Conservation (phyloP, 2,113 vertebrate species). For the Felis chaus region DNA sequence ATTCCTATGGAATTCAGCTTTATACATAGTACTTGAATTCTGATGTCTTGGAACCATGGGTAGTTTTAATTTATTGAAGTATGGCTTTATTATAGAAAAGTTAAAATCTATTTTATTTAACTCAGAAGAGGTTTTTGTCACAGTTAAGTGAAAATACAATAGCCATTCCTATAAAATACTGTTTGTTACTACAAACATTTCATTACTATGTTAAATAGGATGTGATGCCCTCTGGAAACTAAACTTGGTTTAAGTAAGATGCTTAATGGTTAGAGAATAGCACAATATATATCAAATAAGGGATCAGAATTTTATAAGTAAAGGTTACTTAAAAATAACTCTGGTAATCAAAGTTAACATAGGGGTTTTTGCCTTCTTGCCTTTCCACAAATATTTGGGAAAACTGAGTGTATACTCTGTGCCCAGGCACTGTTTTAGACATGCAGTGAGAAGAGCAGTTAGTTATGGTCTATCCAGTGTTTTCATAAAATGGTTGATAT, state of each 20-base stretch:
- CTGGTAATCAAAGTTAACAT: background rate
- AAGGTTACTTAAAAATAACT: background rate
- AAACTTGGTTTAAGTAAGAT: background rate
- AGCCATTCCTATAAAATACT: background rate
- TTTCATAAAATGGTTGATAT: background rate
- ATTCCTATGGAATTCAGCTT: background rate
- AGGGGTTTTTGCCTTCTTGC: background rate
- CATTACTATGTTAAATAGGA: background rate
- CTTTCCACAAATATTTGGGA: background rate
- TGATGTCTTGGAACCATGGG: background rate
- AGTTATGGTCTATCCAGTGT: background rate
- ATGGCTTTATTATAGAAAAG: background rate
- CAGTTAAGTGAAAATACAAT: background rate
- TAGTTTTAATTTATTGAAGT: background rate
- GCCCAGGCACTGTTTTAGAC: background rate
- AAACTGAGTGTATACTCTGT: background rate
- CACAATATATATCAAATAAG: background rate
- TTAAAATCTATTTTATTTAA: background rate
- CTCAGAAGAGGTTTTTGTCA: background rate
- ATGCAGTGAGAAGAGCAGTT: background rate
- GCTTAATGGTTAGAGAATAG: background rate
- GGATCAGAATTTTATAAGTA: background rate
- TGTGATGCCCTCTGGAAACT: background rate
- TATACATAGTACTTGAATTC: background rate
- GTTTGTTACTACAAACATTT: background rate